Percentiles rank a stretch among this genome's conserved stretches.
Evolutionary conservation across 2,797 vertebrate genomes (phyloP).

Genomic region (Phataginus tetradactyla): DNA sequence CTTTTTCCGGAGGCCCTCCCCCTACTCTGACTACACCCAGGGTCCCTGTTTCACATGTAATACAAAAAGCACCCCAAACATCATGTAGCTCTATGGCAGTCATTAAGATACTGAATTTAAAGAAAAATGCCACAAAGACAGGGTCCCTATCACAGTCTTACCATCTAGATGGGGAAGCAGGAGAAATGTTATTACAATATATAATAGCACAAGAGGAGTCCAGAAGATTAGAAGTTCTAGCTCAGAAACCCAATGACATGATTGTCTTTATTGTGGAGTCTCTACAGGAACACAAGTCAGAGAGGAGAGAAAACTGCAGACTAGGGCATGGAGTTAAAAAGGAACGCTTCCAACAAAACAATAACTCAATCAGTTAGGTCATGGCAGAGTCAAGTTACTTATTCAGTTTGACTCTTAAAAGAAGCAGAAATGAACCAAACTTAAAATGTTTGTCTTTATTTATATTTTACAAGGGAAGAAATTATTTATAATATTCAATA

Average conservation of each 20-base stretch:
- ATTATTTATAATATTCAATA: not conserved
- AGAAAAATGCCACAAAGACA: not conserved
- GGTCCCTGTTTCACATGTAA: no score
- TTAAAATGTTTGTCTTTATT: not conserved
- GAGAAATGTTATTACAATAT: not conserved
- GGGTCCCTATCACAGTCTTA: not conserved
- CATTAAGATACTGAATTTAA: not conserved
- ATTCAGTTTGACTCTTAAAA: not conserved
- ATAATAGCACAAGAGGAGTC: not conserved
- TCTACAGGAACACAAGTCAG: not conserved
- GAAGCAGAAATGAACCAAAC: not conserved
- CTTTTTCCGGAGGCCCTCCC: no score
- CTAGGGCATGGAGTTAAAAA: accelerated
- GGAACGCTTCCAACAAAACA: not conserved
- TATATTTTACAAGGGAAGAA: not conserved
- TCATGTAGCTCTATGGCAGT: not conserved
- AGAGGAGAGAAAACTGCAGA: not conserved
- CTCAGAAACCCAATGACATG: not conserved
- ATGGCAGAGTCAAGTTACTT: not conserved
- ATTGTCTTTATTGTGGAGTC: not conserved
- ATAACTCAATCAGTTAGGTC: not conserved
- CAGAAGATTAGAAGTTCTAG: not conserved
- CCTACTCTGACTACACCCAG: not conserved
- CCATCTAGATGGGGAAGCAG: not conserved
- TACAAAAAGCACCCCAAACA: not conserved